Conservation (phyloP, 2,888 invertebrate genomes). For the Omphaloscelis lunosa region DNA sequence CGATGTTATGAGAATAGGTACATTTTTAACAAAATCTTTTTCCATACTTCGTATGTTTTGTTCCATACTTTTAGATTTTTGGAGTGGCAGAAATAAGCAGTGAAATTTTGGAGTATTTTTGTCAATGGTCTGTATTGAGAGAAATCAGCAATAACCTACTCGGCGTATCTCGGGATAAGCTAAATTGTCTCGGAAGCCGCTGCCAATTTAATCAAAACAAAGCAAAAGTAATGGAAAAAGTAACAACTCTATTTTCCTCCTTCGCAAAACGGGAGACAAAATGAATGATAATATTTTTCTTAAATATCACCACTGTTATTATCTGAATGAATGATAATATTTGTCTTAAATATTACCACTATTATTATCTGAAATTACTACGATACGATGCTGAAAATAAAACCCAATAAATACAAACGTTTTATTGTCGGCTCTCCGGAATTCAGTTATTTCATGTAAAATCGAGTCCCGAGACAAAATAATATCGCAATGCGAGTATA, state of each 20-base stretch:
- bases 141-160: constrained; percentile 28
- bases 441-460: constrained; percentile 33
- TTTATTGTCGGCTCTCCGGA: constrained; percentile 13
- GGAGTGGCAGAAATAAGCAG: background rate
- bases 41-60: background rate
- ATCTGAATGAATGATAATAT: constrained; percentile 42
- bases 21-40: background rate
- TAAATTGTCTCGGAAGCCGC: constrained; percentile 37
- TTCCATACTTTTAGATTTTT: background rate
- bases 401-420: constrained; percentile 27
- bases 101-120: constrained; percentile 33
- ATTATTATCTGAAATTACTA: constrained; percentile 42
- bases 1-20: background rate
- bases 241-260: constrained; percentile 52
- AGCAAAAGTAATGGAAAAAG: constrained; percentile 48
- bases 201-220: constrained; percentile 56
- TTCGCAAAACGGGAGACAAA: constrained; percentile 35
- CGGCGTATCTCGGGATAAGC: constrained; percentile 40
- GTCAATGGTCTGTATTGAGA: constrained; percentile 10
- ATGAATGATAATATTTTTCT: constrained; percentile 49
- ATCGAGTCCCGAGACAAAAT: constrained; percentile 33
- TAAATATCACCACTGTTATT: constrained; percentile 51
- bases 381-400: constrained; percentile 34
- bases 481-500: constrained; percentile 52
- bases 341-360: constrained; percentile 52